These are phyloP conservation scores for Archaeoteleia sp. DNA, from an alignment of 2,888 invertebrate genomes.

Conservation along the genomic window DNA sequence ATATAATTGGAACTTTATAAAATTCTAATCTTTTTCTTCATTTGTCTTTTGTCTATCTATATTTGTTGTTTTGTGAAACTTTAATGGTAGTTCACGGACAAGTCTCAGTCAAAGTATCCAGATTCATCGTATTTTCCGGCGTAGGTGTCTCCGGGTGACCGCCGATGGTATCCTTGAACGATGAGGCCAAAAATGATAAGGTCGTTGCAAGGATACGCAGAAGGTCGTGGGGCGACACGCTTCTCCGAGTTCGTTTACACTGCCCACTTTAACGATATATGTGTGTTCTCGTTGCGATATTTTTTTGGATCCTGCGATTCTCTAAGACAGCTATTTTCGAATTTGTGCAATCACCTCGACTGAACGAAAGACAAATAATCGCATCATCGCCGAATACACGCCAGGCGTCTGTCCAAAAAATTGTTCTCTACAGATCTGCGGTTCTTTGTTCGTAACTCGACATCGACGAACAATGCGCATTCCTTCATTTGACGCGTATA, in stretches of 20 bases:
- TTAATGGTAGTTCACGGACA: too few species aligned
- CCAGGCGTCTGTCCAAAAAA: constrained; percentile 26
- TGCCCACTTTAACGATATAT: constrained; percentile 17
- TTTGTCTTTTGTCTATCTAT: too few species aligned
- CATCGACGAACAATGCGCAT: constrained; percentile 8
- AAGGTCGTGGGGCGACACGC: constrained; percentile 20
- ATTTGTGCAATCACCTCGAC: constrained; percentile 10
- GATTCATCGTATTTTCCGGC: too few species aligned
- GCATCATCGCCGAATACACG: constrained; percentile 15
- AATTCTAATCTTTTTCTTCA: too few species aligned
- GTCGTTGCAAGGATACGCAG: constrained; percentile 53
- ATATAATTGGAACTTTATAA: too few species aligned
- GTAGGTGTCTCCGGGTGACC: too few species aligned
- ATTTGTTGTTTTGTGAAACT: too few species aligned
- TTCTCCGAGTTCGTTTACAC: constrained; percentile 57
- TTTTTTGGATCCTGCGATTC: constrained; percentile 31
- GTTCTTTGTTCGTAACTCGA: constrained; percentile 21
- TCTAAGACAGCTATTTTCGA: constrained; percentile 52
- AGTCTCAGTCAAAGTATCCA: too few species aligned
- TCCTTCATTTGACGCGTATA: background rate
- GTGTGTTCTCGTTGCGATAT: constrained; percentile 17
- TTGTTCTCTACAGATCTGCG: constrained; percentile 16
- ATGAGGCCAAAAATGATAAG: constrained; percentile 44
- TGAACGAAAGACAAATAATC: constrained; percentile 28
- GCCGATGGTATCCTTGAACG: constrained; percentile 10